Conservation (phyloP, 2,113 vertebrate species). For the Xerus inauris region DNA sequence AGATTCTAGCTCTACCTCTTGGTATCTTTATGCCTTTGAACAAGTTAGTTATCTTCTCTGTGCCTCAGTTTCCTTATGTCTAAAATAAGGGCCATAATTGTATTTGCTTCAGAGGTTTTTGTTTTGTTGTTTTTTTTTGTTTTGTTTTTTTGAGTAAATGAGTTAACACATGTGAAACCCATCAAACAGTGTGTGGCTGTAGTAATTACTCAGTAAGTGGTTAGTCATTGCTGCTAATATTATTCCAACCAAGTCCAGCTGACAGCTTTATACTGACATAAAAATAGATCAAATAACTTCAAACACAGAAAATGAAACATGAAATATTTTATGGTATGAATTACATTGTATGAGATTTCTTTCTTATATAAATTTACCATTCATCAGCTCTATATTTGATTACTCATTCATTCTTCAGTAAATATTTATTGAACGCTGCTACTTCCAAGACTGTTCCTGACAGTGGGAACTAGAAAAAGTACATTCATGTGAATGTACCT, state of each 20-base stretch:
- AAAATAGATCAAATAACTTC: background rate
- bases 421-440: background rate
- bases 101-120: background rate
- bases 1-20: background rate
- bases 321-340: background rate
- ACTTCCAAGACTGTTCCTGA: background rate
- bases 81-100: background rate
- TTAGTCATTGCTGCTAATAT: background rate
- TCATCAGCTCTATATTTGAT: background rate
- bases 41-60: background rate
- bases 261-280: background rate
- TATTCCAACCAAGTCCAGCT: background rate
- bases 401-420: background rate
- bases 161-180: background rate
- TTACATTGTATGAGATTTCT: background rate
- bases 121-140: no score
- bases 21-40: background rate
- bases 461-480: background rate
- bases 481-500: background rate
- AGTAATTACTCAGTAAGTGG: background rate
- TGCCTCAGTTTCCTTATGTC: background rate
- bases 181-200: background rate
- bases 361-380: conserved; percentile 26
- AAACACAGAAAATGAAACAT: background rate
- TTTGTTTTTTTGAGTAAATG: background rate